These are phyloP conservation scores for Tiliacea citrago DNA, from an alignment of 2,888 invertebrate genomes.

Conservation along the genomic window DNA sequence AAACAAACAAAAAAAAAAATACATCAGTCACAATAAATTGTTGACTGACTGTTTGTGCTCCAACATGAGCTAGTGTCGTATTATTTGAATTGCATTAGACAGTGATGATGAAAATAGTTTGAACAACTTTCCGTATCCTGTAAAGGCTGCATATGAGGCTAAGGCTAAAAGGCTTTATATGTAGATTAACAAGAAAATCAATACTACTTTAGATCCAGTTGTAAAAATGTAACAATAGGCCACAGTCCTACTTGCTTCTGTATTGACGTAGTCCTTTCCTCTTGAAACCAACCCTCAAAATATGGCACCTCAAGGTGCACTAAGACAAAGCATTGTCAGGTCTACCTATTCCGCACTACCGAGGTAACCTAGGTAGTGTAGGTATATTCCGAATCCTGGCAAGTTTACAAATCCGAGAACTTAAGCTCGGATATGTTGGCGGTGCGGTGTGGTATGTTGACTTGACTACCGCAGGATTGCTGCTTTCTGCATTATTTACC, in stretches of 20 bases:
- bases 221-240: background rate
- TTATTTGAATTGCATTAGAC: background rate
- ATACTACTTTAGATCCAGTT: background rate
- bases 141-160: no score
- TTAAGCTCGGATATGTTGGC: conserved; percentile 17
- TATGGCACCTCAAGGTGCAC: background rate
- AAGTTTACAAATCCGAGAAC: conserved; percentile 30
- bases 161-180: no score
- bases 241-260: background rate
- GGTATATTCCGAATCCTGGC: conserved; percentile 23
- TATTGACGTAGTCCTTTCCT: no score
- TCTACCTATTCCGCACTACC: conserved; percentile 7
- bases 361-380: background rate
- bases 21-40: background rate
- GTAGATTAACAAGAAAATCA: background rate
- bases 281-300: conserved; percentile 9
- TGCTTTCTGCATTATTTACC: conserved; percentile 27
- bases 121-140: background rate
- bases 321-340: conserved; percentile 22
- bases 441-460: conserved; percentile 1
- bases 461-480: conserved; percentile 19
- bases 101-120: background rate
- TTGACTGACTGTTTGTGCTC: background rate
- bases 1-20: no score
- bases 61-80: background rate